Percentiles rank a stretch among this genome's conserved stretches.
Evolutionary conservation across 1,140 invertebrate genomes (phyloP).

Genomic region (Sinonovacula constricta): DNA sequence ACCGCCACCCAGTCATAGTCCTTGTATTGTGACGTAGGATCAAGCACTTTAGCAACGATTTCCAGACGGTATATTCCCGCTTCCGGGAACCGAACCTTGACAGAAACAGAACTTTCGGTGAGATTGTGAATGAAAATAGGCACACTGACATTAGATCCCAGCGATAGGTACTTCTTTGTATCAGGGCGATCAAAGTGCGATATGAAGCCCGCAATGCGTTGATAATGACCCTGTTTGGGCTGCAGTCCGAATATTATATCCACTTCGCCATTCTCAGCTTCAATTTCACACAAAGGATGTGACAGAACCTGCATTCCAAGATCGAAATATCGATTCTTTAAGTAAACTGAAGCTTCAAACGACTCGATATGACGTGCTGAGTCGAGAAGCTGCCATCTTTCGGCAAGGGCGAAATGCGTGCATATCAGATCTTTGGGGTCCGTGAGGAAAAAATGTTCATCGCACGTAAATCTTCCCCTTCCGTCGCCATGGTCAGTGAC

Average conservation of each 20-base stretch:
- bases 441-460: slow-evolving; percentile 79
- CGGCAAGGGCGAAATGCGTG: slow-evolving; percentile 79
- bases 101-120: slow-evolving; percentile 48
- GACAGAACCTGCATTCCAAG: slow-evolving; percentile 56
- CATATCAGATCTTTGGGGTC: slow-evolving; percentile 80
- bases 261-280: slow-evolving; percentile 48
- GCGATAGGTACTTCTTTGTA: slow-evolving; percentile 42
- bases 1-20: slow-evolving; percentile 63
- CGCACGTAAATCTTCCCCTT: slow-evolving; percentile 63
- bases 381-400: slow-evolving; percentile 60
- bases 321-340: slow-evolving; percentile 64
- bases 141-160: slow-evolving; percentile 51
- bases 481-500: slow-evolving; percentile 44
- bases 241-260: slow-evolving; percentile 57
- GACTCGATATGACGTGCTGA: slow-evolving; percentile 48
- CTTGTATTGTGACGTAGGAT: slow-evolving; percentile 33
- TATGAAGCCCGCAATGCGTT: slow-evolving; percentile 57
- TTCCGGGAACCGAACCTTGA: slow-evolving; percentile 58
- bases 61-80: slow-evolving; percentile 59
- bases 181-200: slow-evolving; percentile 57
- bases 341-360: slow-evolving; percentile 56
- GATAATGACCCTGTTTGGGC: slow-evolving; percentile 32
- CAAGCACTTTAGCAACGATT: slow-evolving; percentile 52
- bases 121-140: slow-evolving; percentile 61
- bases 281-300: slow-evolving; percentile 54